These are phyloP conservation scores for Talpa occidentalis DNA, from an alignment of 2,113 vertebrate species.

Conservation along the genomic window DNA sequence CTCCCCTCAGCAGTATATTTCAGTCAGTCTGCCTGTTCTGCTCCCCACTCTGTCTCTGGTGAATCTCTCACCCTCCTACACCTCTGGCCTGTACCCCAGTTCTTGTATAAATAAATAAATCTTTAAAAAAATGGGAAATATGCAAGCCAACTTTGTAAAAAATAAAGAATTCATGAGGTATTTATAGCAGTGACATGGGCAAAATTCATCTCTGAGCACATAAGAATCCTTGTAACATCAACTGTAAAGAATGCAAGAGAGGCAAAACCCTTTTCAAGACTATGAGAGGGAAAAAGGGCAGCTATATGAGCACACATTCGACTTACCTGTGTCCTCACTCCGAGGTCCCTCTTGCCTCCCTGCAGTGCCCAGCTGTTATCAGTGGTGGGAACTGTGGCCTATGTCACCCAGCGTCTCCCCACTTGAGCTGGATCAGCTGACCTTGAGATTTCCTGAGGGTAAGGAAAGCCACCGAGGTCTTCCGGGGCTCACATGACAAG, in stretches of 20 bases:
- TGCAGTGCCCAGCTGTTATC: neutral
- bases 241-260: neutral
- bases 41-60: no score
- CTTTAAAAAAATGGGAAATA: slow-evolving; percentile 3
- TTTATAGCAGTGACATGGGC: neutral
- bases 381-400: neutral
- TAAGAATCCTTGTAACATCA: neutral
- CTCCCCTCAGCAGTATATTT: no score
- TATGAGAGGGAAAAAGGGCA: neutral
- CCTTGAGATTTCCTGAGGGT: neutral
- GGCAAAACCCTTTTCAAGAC: neutral
- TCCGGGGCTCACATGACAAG: neutral
- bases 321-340: neutral
- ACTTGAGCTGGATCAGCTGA: neutral
- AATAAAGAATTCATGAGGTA: neutral
- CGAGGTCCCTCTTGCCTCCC: neutral
- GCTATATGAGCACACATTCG: neutral
- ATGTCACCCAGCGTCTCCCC: neutral
- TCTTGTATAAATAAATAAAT: no score
- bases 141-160: neutral
- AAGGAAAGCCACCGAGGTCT: neutral
- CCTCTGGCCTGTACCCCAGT: no score
- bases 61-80: no score
- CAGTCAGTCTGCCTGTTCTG: no score
- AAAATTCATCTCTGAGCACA: neutral